phyloP scores from a whole-genome alignment of 2,113 vertebrate species.

The Myrmophylax atrothorax region DNA sequence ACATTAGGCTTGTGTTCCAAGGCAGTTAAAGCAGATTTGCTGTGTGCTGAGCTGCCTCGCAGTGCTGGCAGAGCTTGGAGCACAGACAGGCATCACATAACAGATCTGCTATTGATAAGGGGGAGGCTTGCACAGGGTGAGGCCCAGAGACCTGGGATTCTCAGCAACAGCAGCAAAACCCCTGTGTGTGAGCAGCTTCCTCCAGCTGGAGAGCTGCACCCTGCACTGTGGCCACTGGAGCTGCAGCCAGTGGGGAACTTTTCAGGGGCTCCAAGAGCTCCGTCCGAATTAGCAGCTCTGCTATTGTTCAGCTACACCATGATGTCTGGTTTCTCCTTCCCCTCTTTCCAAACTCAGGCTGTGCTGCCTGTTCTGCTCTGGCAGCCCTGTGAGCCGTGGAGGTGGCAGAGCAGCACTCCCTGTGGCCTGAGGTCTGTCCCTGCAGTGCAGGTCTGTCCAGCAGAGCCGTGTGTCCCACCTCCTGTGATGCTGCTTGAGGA shows the following conservation, averaged over 20 bases:
- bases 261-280: neutral
- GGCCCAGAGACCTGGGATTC: neutral
- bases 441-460: accelerated
- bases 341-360: neutral
- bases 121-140: neutral
- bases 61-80: slow-evolving; percentile 3
- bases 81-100: neutral
- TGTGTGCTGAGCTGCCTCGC: neutral
- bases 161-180: neutral
- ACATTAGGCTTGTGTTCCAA: slow-evolving; percentile 20
- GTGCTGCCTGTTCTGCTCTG: neutral
- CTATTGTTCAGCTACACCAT: neutral
- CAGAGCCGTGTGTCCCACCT: neutral
- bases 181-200: neutral
- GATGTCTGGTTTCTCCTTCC: neutral
- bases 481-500: accelerated
- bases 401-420: neutral
- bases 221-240: neutral
- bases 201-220: neutral
- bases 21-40: neutral
- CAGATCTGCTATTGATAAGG: neutral
- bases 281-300: neutral
- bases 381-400: neutral
- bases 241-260: neutral
- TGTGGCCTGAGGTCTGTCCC: neutral